A percentile compares a stretch with the other conserved stretches of the same genome.
phyloP scores from a whole-genome alignment of 2,113 vertebrate genomes.

The Oreochromis niloticus region DNA sequence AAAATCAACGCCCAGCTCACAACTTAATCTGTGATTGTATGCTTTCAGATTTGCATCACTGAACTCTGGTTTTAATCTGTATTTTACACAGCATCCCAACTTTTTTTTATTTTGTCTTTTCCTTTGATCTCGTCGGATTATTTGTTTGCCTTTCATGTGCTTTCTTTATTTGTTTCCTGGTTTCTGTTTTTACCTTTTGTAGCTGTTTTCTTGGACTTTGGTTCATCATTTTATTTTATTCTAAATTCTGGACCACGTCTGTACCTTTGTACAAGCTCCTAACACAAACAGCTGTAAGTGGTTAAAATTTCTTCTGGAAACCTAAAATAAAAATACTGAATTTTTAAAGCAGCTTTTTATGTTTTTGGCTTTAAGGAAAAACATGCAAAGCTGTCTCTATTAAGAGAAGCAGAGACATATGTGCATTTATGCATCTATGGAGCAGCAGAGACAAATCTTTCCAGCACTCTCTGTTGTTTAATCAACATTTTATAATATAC shows the following conservation, averaged over 20 bases:
- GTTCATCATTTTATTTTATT: not conserved
- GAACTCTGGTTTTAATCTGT: not conserved
- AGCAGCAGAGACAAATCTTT: not conserved
- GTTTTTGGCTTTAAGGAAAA: not conserved
- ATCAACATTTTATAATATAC: not conserved
- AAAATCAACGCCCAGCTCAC: not conserved
- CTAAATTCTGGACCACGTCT: not conserved
- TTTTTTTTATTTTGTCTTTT: not conserved
- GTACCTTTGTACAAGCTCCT: not conserved
- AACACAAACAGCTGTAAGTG: not conserved
- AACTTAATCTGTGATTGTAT: not conserved
- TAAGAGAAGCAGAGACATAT: not conserved
- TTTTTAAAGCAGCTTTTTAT: not conserved
- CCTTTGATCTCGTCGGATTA: not conserved
- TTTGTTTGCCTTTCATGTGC: not conserved
- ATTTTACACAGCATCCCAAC: not conserved
- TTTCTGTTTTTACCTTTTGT: not conserved
- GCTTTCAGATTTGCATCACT: not conserved
- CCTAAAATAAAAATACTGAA: not conserved
- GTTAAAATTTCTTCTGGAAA: not conserved
- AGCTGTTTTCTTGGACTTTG: not conserved
- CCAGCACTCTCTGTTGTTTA: not conserved
- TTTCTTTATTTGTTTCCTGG: not conserved
- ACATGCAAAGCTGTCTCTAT: not conserved
- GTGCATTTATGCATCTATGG: not conserved